Percentiles rank a stretch among this genome's conserved stretches.
phyloP scores from a whole-genome alignment of 2,888 invertebrate genomes.

The Machimus rusticus region DNA sequence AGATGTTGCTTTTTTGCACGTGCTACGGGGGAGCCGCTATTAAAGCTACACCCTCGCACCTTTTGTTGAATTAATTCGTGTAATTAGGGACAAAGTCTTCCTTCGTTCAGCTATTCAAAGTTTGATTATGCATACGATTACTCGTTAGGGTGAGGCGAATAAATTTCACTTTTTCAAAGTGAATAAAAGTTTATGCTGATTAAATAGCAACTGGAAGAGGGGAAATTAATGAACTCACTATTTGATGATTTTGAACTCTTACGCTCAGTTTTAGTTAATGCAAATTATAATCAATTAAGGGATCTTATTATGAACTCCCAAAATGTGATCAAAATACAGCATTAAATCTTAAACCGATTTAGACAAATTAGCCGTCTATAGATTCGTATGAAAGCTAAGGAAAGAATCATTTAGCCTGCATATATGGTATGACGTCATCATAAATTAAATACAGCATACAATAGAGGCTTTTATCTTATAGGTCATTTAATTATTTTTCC shows the following conservation, averaged over 20 bases:
- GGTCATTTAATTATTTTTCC: too few species aligned
- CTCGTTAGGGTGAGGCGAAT: not conserved
- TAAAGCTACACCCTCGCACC: not conserved
- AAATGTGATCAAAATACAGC: too few species aligned
- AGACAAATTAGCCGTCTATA: too few species aligned
- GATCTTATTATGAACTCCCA: too few species aligned
- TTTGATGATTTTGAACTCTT: not conserved
- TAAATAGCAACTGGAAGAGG: not conserved
- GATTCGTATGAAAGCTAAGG: too few species aligned
- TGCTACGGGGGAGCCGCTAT: not conserved
- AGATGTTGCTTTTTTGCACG: not conserved
- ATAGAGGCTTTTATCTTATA: too few species aligned
- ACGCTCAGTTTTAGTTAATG: not conserved
- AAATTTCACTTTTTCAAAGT: not conserved
- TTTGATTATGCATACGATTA: not conserved
- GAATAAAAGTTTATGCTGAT: not conserved
- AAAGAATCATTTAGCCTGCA: too few species aligned
- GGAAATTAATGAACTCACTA: not conserved
- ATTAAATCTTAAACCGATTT: too few species aligned
- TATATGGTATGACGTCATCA: too few species aligned
- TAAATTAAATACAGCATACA: too few species aligned
- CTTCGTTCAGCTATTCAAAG: not conserved
- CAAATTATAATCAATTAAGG: too few species aligned
- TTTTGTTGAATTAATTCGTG: not conserved
- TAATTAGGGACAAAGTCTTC: not conserved